Evolutionary conservation across 2,888 invertebrate species (phyloP), one percentile per base, ranked within the genome.

Genomic region (Petrolisthes cinctipes): DNA sequence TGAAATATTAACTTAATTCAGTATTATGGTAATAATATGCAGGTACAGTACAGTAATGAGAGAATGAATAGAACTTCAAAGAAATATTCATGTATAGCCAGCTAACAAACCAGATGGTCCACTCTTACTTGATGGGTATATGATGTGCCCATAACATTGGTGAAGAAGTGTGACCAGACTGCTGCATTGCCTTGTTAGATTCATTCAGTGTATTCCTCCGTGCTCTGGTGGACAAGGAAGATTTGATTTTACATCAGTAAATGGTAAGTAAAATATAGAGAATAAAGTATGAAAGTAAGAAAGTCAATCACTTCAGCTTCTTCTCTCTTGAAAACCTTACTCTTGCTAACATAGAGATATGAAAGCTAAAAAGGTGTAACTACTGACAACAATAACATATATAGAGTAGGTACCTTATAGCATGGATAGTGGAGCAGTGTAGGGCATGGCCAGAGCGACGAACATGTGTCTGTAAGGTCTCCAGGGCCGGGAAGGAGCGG

Each of bases 381-480:
- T 14, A 17, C 68, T 68, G 17, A 68, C 0, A 73, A 37, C 37
- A 37, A 4, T 20, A 5, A 4, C 11, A 54, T 14, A 37, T 54
- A 79, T 20, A 79, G 0, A 9, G 78, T 79, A 9, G 9, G 11
- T 14, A 89, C 89, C 86, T 89, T 37, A 89, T 57, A 68, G 85
- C 86, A n/a, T 82, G 82, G 9, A 86, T 51, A 23, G 89, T 86
- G 53, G 84, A 78, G 9, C 54, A 76, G 56, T 82, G 86, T 37
- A 86, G 66, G 56, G 84, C 75, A 82, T 89, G 89, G 53, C 71
- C 71, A 82, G 82, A 82, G 7, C 89, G 86, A 9, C 89, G 86
- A 71, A 81, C 84, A 37, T 89, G 89, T 51, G 89, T 86, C 85
- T 89, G 89, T 14, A 89, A 82, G 7, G 89, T 78, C 82, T 89